These are phyloP conservation scores for Alloscopus bannaensis DNA, from an alignment of 2,888 invertebrate genomes.

Conservation along the genomic window DNA sequence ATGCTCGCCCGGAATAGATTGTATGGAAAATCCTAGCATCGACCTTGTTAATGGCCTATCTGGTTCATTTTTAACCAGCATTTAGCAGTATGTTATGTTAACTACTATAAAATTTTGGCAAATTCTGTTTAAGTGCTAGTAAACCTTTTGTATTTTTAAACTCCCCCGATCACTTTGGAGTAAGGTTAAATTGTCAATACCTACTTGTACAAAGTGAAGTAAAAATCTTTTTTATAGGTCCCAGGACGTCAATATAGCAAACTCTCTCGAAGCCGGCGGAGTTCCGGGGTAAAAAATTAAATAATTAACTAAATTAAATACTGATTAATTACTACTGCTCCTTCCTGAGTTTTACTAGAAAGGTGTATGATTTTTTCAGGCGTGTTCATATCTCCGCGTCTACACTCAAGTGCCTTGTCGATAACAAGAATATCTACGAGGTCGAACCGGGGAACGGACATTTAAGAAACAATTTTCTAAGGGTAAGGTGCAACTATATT, in stretches of 20 bases:
- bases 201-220: too few species aligned
- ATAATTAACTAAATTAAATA: not conserved
- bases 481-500: conserved; percentile 74
- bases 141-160: too few species aligned
- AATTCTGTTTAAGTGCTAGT: too few species aligned
- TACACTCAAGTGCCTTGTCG: conserved; percentile 88
- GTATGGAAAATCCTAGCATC: too few species aligned
- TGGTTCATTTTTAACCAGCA: too few species aligned
- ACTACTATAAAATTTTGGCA: too few species aligned
- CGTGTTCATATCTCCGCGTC: conserved; percentile 97
- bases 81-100: too few species aligned
- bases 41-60: too few species aligned
- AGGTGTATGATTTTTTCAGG: conserved; percentile 8
- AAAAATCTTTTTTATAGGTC: too few species aligned
- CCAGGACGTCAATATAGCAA: conserved; percentile 96
- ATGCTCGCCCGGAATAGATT: too few species aligned
- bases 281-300: conserved; percentile 89
- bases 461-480: conserved; percentile 87
- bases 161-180: too few species aligned
- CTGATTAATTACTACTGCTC: not conserved
- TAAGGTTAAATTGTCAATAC: too few species aligned
- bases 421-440: conserved; percentile 92
- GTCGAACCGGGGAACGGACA: conserved; percentile 95
- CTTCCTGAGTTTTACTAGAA: not conserved
- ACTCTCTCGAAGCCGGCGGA: conserved; percentile 98